Conservation (phyloP, 2,113 vertebrate species). For the Mionectes macconnelli region DNA sequence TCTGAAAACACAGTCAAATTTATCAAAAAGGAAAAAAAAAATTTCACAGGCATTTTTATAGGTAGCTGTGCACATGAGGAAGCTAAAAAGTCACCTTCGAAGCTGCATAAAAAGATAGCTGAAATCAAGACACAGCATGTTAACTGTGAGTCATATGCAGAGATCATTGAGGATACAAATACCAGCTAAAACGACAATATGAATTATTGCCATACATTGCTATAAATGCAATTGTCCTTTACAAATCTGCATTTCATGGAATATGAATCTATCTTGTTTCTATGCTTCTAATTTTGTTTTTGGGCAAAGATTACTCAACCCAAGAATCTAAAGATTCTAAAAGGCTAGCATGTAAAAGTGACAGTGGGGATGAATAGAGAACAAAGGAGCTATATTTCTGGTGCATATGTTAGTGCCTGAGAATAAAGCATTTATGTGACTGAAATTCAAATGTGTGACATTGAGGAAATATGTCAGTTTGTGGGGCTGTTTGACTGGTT, state of each 20-base stretch:
- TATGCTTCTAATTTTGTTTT: neutral
- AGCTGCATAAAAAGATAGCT: neutral
- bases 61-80: neutral
- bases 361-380: neutral
- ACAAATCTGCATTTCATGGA: neutral
- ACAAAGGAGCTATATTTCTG: neutral
- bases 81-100: conserved; percentile 6
- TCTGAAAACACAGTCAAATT: neutral
- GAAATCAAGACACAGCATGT: neutral
- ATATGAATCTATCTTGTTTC: neutral
- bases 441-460: neutral
- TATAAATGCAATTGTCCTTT: neutral
- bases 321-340: neutral
- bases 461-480: neutral
- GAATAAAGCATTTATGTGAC: neutral
- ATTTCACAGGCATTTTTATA: neutral
- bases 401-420: neutral
- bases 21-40: neutral
- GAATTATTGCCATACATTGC: neutral
- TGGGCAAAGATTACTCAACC: neutral
- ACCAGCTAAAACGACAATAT: neutral
- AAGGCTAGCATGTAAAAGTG: neutral
- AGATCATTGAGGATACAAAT: neutral
- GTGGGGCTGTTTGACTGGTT: rapidly evolving
- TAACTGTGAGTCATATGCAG: neutral